A percentile compares a stretch with the other conserved stretches of the same genome.
Conservation (phyloP, 2,113 vertebrate genomes). For the Neoarius graeffei region DNA sequence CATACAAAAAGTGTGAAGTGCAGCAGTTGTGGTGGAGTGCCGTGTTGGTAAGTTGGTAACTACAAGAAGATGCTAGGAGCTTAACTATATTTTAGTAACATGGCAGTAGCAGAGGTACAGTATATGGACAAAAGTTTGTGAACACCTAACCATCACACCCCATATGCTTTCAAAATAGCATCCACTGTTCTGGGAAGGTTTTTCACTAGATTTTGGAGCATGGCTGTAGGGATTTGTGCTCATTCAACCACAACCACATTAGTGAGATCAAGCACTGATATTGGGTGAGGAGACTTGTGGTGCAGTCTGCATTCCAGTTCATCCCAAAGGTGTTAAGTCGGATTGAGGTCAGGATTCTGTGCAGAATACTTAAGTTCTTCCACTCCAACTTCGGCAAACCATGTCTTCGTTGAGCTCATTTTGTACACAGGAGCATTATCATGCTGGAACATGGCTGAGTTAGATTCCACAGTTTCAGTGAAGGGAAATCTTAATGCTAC, state of each 20-base stretch:
- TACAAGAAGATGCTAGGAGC: not conserved
- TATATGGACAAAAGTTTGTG: not conserved
- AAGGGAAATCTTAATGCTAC: not conserved
- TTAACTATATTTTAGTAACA: not conserved
- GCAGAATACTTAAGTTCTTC: not conserved
- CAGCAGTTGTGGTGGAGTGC: not conserved
- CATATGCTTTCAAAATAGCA: not conserved
- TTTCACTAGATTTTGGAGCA: not conserved
- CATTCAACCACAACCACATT: not conserved
- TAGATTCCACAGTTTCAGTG: not conserved
- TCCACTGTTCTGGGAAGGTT: not conserved
- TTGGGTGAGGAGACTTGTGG: not conserved
- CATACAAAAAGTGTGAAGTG: not conserved
- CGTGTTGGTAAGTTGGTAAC: not conserved
- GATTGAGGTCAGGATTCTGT: not conserved
- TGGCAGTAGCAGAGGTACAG: not conserved
- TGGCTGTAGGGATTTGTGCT: not conserved
- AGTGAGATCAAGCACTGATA: not conserved
- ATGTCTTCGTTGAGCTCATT: not conserved
- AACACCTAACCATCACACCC: not conserved
- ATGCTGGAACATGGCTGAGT: not conserved
- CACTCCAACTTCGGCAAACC: not conserved
- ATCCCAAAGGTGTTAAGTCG: not conserved
- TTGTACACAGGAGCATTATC: not conserved
- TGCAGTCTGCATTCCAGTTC: not conserved